phyloP scores from a whole-genome alignment of 1,140 invertebrate genomes.

The Mycetomoellerius zeteki region DNA sequence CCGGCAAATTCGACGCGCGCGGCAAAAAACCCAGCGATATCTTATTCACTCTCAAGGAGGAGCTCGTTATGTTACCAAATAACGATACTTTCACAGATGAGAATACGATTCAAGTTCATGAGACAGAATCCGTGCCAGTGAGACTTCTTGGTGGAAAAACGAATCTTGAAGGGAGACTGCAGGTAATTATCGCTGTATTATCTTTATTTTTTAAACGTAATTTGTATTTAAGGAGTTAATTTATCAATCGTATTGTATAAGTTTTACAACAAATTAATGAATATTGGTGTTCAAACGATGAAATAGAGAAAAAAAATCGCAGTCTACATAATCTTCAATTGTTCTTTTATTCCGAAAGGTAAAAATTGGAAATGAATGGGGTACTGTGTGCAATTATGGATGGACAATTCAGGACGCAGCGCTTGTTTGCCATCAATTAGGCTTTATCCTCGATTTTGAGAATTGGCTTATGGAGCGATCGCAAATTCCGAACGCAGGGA shows the following conservation, averaged over 20 bases:
- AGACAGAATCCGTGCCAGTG: conserved; percentile 88
- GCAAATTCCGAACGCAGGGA: conserved; percentile 93
- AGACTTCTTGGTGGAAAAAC: conserved; percentile 92
- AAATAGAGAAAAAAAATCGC: background rate
- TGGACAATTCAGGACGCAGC: conserved; percentile 98
- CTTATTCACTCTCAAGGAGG: conserved; percentile 92
- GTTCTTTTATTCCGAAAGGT: conserved; percentile 85
- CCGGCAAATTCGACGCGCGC: conserved; percentile 94
- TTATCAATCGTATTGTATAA: background rate
- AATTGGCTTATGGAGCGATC: conserved; percentile 95
- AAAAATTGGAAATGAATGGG: conserved; percentile 95
- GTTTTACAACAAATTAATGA: conserved; percentile 11
- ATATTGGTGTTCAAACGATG: background rate
- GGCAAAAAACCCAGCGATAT: conserved; percentile 93
- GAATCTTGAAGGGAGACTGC: conserved; percentile 92
- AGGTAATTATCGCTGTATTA: conserved; percentile 86
- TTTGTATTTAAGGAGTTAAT: background rate
- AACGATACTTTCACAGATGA: conserved; percentile 87
- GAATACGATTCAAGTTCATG: conserved; percentile 81
- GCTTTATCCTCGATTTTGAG: conserved; percentile 95
- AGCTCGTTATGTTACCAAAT: conserved; percentile 88
- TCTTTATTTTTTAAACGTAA: background rate
- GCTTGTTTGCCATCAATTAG: conserved; percentile 98
- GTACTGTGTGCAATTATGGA: conserved; percentile 98
- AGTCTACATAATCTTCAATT: background rate